phyloP scores from a whole-genome alignment of 2,797 vertebrate species.

The Eospalax fontanierii region DNA sequence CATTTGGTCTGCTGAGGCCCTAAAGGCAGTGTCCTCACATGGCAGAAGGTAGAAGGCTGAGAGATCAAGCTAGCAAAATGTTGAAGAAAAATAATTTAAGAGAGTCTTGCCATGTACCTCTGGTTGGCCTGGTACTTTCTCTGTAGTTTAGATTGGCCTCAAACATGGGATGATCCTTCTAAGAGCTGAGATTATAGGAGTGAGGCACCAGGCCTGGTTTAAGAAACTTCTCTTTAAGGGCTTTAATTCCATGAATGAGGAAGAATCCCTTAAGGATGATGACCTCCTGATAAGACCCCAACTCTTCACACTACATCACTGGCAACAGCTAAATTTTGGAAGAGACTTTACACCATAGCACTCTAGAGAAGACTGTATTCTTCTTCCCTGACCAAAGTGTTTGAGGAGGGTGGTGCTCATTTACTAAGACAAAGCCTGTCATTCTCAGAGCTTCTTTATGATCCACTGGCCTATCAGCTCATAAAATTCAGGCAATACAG shows the following conservation, averaged over 20 bases:
- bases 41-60: background rate
- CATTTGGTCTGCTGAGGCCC: background rate
- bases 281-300: background rate
- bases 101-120: background rate
- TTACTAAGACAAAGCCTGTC: background rate
- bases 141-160: background rate
- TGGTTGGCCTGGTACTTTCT: background rate
- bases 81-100: background rate
- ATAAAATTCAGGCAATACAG: background rate
- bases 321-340: background rate
- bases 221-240: background rate
- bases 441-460: background rate
- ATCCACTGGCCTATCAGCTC: background rate
- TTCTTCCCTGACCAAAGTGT: background rate
- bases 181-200: background rate
- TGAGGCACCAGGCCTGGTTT: background rate
- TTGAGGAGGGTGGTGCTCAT: background rate
- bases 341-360: background rate
- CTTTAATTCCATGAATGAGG: background rate
- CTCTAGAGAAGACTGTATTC: background rate
- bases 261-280: background rate
- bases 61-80: background rate
- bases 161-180: background rate
- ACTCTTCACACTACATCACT: background rate
- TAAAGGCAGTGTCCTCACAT: background rate